phyloP scores from a whole-genome alignment of 2,113 vertebrate species.

The Megaceryle torquata region DNA sequence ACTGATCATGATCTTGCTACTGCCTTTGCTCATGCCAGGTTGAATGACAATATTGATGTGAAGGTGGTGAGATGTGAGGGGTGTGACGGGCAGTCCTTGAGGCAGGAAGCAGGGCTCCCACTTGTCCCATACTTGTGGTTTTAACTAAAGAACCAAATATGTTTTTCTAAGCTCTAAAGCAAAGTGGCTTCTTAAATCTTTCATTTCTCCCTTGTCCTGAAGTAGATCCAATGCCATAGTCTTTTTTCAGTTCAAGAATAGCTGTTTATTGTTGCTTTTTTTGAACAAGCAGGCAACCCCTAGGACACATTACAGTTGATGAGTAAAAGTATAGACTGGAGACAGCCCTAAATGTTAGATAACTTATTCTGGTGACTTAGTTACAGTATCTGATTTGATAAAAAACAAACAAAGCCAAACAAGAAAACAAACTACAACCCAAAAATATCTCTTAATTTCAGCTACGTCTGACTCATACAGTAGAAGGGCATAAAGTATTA shows the following conservation, averaged over 20 bases:
- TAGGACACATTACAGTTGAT: background rate
- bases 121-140: background rate
- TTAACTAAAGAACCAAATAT: background rate
- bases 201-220: background rate
- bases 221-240: background rate
- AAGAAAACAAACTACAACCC: background rate
- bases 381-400: background rate
- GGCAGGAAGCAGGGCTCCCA: background rate
- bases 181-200: background rate
- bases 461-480: background rate
- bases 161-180: background rate
- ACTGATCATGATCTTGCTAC: rapidly evolving
- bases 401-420: background rate
- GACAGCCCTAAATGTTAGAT: background rate
- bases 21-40: background rate
- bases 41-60: background rate
- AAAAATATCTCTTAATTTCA: background rate
- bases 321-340: background rate
- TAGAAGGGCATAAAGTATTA: background rate
- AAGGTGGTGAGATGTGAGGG: background rate
- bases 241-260: background rate
- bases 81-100: background rate
- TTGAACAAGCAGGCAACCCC: background rate
- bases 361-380: background rate
- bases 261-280: background rate